Conservation (phyloP, 2,888 invertebrate species). For the Cataglyphis livida region DNA sequence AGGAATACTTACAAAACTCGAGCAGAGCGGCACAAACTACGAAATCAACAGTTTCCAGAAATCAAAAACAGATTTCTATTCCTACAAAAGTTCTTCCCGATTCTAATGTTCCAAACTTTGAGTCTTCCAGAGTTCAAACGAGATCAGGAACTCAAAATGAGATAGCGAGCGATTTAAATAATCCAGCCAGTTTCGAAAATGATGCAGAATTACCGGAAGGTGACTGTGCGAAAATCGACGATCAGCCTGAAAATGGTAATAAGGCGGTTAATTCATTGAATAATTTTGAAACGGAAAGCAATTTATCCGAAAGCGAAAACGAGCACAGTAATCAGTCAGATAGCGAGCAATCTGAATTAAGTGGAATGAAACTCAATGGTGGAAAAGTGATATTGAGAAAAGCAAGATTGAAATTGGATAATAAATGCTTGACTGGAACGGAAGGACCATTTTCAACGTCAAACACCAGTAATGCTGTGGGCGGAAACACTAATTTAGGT, state of each 20-base stretch:
- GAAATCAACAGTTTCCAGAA: slow-evolving; percentile 67
- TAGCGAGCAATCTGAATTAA: slow-evolving; percentile 84
- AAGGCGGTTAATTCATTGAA: slow-evolving; percentile 78
- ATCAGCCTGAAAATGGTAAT: slow-evolving; percentile 81
- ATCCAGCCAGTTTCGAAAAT: slow-evolving; percentile 59
- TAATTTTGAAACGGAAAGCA: slow-evolving; percentile 78
- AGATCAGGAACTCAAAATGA: slow-evolving; percentile 81
- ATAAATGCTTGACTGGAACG: slow-evolving; percentile 82
- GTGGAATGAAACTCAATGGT: slow-evolving; percentile 86
- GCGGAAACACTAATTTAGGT: slow-evolving; percentile 79
- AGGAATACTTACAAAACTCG: slow-evolving; percentile 63
- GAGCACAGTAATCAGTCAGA: slow-evolving; percentile 81
- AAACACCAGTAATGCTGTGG: slow-evolving; percentile 76
- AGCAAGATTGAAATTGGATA: slow-evolving; percentile 89
- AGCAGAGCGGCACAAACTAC: slow-evolving; percentile 62
- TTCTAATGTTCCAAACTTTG: slow-evolving; percentile 80
- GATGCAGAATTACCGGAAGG: slow-evolving; percentile 57
- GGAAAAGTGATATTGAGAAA: slow-evolving; percentile 91
- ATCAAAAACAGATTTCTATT: slow-evolving; percentile 76
- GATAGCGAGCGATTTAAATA: slow-evolving; percentile 52
- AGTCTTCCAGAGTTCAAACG: slow-evolving; percentile 85
- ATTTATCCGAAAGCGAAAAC: slow-evolving; percentile 79
- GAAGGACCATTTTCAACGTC: slow-evolving; percentile 90
- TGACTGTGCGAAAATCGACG: slow-evolving; percentile 84
- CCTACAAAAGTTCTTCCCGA: slow-evolving; percentile 83